Percentiles rank a stretch among this genome's conserved stretches.
These are phyloP conservation scores for Anoura caudifer DNA, from an alignment of 2,113 vertebrate genomes.

Conservation along the genomic window DNA sequence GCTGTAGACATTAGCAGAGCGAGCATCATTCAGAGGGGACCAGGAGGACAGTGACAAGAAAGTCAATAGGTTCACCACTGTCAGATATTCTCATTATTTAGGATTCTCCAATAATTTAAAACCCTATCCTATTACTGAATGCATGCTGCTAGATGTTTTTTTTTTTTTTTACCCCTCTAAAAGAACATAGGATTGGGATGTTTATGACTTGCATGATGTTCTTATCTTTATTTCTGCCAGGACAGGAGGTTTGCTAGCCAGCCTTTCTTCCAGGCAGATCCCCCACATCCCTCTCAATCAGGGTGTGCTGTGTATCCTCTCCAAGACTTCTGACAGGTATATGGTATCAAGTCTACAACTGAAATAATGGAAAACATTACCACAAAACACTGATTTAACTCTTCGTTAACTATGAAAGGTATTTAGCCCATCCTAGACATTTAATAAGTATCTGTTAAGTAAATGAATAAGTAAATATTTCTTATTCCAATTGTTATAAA, in stretches of 20 bases:
- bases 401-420: not conserved
- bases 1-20: not conserved
- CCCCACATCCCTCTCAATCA: not conserved
- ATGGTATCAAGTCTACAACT: not conserved
- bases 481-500: not conserved
- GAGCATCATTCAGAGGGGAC: not conserved
- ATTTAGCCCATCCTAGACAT: not conserved
- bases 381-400: not conserved
- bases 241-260: not conserved
- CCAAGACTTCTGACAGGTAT: not conserved
- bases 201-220: not conserved
- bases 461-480: not conserved
- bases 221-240: not conserved
- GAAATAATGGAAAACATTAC: not conserved
- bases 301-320: not conserved
- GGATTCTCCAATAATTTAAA: not conserved
- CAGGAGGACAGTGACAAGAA: not conserved
- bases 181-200: not conserved
- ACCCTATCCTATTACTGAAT: not conserved
- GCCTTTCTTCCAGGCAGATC: not conserved
- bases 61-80: not conserved
- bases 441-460: not conserved
- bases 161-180: not conserved
- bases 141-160: not conserved
- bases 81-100: not conserved